phyloP scores from a whole-genome alignment of 2,113 vertebrate genomes.

The Typhlomys cinereus region DNA sequence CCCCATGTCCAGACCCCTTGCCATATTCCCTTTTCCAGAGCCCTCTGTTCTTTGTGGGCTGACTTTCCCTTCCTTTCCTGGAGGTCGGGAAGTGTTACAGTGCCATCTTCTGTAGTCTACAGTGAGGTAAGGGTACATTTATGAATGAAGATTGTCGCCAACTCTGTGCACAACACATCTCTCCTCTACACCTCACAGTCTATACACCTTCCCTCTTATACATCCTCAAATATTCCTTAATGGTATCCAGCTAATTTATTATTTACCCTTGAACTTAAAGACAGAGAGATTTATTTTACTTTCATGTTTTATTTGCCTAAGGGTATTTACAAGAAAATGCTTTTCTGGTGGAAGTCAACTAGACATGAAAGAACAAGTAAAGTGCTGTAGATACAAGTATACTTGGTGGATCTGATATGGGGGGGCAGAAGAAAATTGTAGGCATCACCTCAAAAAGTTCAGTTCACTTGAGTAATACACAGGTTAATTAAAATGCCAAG shows the following conservation, averaged over 20 bases:
- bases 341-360: not conserved
- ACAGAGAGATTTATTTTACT: not conserved
- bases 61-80: no score
- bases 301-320: slow-evolving; percentile 26
- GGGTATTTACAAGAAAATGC: not conserved
- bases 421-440: fast-evolving
- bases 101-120: not conserved
- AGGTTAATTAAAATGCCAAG: not conserved
- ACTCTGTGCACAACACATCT: not conserved
- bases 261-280: not conserved
- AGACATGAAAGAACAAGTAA: not conserved
- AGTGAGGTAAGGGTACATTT: not conserved
- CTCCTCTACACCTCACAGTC: no score
- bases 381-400: no score
- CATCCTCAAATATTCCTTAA: fast-evolving
- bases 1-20: not conserved
- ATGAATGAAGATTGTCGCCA: not conserved
- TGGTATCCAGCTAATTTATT: not conserved
- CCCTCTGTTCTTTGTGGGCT: not conserved
- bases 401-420: not conserved
- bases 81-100: not conserved
- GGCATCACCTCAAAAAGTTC: not conserved
- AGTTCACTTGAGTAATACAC: not conserved
- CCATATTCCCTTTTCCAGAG: no score
- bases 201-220: not conserved